Percentiles rank a stretch among this genome's conserved stretches.
These are phyloP conservation scores for Pelecanoides urinatrix DNA, from an alignment of 2,113 vertebrate genomes.

Conservation along the genomic window DNA sequence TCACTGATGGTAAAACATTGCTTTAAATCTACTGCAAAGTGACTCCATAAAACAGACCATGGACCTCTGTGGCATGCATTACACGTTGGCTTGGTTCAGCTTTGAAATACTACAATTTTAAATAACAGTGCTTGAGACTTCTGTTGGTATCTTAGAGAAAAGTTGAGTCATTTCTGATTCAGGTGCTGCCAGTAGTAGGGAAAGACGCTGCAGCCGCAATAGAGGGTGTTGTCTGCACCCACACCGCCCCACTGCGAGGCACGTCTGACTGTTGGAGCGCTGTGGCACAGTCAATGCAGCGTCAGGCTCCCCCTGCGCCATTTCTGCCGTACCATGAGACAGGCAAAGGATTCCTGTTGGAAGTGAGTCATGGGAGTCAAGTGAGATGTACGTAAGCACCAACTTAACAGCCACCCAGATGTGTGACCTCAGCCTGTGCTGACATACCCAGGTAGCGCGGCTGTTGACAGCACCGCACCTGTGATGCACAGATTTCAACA, in stretches of 20 bases:
- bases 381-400: fast-evolving
- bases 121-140: not conserved
- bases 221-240: not conserved
- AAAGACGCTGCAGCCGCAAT: not conserved
- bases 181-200: not conserved
- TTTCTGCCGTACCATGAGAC: fast-evolving
- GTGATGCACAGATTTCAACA: not conserved
- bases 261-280: fast-evolving
- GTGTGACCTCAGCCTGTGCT: not conserved
- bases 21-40: not conserved
- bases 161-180: not conserved
- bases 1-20: not conserved
- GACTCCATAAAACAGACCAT: not conserved
- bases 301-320: not conserved
- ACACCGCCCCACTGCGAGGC: not conserved
- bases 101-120: not conserved
- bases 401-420: not conserved
- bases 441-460: fast-evolving
- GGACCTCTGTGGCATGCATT: not conserved
- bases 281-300: fast-evolving
- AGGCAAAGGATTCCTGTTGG: not conserved
- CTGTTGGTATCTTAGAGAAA: fast-evolving
- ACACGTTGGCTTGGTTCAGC: not conserved
- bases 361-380: not conserved
- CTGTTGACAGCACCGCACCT: not conserved